A percentile compares a stretch with the other conserved stretches of the same genome.
These are phyloP conservation scores for Paradoxurus hermaphroditus DNA, from an alignment of 2,113 vertebrate species.

Conservation along the genomic window DNA sequence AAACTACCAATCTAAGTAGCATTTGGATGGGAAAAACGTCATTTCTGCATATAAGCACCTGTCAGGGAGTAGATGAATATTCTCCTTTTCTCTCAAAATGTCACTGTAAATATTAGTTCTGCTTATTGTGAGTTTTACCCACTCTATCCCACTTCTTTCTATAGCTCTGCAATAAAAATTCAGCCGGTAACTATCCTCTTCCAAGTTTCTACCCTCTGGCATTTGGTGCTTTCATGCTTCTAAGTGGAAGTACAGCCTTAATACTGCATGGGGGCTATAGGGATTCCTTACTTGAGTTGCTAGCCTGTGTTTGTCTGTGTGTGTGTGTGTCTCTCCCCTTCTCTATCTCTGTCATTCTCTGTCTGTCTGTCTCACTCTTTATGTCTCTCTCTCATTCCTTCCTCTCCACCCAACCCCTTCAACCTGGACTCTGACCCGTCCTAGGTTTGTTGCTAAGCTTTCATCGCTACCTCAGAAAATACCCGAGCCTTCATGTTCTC, in stretches of 20 bases:
- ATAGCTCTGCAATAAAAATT: constrained; percentile 15
- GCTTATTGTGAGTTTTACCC: background rate
- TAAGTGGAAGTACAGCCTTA: background rate
- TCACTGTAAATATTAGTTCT: constrained; percentile 2
- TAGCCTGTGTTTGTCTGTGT: background rate
- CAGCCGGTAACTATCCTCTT: background rate
- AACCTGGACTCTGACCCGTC: background rate
- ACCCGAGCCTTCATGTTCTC: background rate
- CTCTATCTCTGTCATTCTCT: background rate
- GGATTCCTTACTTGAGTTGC: background rate
- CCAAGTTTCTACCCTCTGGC: background rate
- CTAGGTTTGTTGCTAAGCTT: background rate
- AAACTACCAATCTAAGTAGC: background rate
- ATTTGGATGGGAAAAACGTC: background rate
- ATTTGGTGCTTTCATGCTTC: background rate
- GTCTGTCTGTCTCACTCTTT: background rate
- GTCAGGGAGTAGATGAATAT: background rate
- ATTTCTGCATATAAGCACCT: background rate
- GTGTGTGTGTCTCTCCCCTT: background rate
- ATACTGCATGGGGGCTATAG: background rate
- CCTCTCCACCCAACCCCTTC: background rate
- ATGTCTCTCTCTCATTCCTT: background rate
- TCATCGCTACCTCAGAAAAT: background rate
- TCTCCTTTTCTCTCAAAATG: background rate
- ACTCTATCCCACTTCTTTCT: background rate